These are phyloP conservation scores for Platorchestia sp. DNA, from an alignment of 1,140 invertebrate genomes.

Conservation along the genomic window DNA sequence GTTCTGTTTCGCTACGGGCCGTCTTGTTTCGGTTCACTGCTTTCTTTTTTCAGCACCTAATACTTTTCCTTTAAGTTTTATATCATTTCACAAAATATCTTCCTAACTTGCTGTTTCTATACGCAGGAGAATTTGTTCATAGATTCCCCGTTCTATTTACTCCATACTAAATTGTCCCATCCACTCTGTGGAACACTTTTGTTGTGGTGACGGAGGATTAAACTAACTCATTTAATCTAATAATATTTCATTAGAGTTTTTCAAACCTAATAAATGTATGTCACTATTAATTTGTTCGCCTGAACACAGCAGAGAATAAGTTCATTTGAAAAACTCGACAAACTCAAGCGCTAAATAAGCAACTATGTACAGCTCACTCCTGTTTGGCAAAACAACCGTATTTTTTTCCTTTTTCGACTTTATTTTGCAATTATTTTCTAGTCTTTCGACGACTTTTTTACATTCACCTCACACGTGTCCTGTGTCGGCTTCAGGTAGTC, in stretches of 20 bases:
- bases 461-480: not conserved
- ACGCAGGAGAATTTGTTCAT: no score
- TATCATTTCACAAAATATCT: no score
- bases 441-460: not conserved
- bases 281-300: not conserved
- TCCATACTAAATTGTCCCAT: no score
- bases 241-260: not conserved
- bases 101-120: no score
- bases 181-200: no score
- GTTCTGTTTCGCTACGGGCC: no score
- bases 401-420: not conserved
- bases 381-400: not conserved
- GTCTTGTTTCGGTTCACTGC: no score
- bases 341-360: not conserved
- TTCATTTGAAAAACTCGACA: not conserved
- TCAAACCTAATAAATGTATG: not conserved
- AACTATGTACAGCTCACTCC: not conserved
- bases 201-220: not conserved
- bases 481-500: no score
- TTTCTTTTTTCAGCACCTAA: no score
- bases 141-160: no score
- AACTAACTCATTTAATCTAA: not conserved
- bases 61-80: no score
- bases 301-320: no score
- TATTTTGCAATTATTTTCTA: not conserved